These are phyloP conservation scores for Epinotia demarniana DNA, from an alignment of 2,888 invertebrate species.

Conservation along the genomic window DNA sequence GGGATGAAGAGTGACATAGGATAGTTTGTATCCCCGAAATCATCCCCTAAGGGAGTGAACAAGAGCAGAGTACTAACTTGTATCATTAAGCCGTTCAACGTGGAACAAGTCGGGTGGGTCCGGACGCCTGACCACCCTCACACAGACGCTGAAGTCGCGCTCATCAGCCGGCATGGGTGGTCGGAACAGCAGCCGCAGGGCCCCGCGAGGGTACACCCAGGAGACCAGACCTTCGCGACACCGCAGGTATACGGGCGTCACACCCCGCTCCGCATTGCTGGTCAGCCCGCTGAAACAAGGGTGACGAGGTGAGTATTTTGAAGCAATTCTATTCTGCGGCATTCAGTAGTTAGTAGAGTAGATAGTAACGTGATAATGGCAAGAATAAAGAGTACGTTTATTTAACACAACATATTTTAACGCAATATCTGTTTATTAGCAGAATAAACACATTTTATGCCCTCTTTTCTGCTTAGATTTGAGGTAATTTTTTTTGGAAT, in stretches of 20 bases:
- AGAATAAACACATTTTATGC: no score
- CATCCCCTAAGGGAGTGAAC: no score
- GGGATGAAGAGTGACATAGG: no score
- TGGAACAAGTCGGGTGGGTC: conserved; percentile 86
- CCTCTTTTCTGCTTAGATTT: no score
- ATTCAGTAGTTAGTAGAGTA: no score
- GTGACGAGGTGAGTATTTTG: conserved; percentile 48
- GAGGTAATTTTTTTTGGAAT: no score
- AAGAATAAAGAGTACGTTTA: no score
- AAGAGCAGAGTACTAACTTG: conserved; percentile 59
- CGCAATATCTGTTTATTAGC: no score
- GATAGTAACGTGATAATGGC: neutral
- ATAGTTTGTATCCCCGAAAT: no score
- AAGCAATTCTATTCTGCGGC: neutral
- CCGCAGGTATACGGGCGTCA: conserved; percentile 90
- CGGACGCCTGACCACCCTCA: conserved; percentile 83
- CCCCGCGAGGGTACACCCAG: conserved; percentile 92
- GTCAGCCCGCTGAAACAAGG: conserved; percentile 84
- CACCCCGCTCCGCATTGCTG: conserved; percentile 83
- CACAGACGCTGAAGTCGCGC: conserved; percentile 88
- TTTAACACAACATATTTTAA: no score
- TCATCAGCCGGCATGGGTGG: conserved; percentile 85
- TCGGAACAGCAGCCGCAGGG: conserved; percentile 87
- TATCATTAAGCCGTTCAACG: conserved; percentile 65
- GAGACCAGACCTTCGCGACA: conserved; percentile 89